Conservation (phyloP, 2,888 invertebrate species). For the Electrophaes corylata region DNA sequence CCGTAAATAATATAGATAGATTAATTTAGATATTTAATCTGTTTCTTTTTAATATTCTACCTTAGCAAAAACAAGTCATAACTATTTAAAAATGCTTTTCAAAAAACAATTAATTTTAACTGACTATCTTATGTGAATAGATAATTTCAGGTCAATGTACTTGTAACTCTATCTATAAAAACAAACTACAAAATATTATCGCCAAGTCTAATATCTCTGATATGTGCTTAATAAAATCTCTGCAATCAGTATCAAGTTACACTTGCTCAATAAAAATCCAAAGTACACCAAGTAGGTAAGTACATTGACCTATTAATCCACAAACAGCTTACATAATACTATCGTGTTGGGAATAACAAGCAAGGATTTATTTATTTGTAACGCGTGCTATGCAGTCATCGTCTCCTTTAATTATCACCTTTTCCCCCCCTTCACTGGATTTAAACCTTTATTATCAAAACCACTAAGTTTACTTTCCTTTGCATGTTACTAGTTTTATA, state of each 20-base stretch:
- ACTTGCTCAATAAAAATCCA: slow-evolving; percentile 34
- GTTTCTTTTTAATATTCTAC: too few species aligned
- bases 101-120: too few species aligned
- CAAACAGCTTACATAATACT: slow-evolving; percentile 60
- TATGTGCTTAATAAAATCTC: slow-evolving; percentile 20
- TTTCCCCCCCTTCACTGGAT: slow-evolving; percentile 20
- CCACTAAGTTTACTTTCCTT: slow-evolving; percentile 28
- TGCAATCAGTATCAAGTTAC: slow-evolving; percentile 35
- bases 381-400: slow-evolving; percentile 60
- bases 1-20: too few species aligned
- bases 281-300: slow-evolving; percentile 19
- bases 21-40: too few species aligned
- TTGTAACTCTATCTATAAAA: slow-evolving; percentile 2
- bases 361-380: slow-evolving; percentile 55
- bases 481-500: neutral
- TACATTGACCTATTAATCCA: slow-evolving; percentile 74
- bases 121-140: neutral
- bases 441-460: slow-evolving; percentile 25
- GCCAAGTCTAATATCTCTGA: slow-evolving; percentile 29
- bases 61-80: too few species aligned
- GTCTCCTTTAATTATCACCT: slow-evolving; percentile 50
- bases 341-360: slow-evolving; percentile 57
- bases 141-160: neutral
- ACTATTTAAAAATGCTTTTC: too few species aligned
- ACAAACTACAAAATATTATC: slow-evolving; percentile 23